phyloP scores from a whole-genome alignment of 1,140 invertebrate genomes.

The Babylonia areolata region DNA sequence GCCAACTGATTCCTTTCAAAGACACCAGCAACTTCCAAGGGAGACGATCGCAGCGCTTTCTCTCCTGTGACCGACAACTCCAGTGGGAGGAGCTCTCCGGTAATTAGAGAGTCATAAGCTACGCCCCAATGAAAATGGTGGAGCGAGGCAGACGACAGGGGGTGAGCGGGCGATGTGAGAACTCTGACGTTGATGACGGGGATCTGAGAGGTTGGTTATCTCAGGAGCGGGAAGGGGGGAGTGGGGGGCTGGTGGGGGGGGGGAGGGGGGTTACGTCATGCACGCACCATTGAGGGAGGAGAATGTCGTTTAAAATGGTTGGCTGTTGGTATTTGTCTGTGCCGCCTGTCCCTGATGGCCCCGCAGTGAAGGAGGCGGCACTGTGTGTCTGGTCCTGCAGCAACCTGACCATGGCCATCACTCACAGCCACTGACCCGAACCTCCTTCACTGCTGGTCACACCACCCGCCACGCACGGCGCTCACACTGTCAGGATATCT shows the following conservation, averaged over 20 bases:
- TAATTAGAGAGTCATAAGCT: slow-evolving; percentile 25
- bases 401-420: no score
- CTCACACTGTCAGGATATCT: no score
- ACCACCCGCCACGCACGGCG: no score
- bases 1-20: neutral
- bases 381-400: no score
- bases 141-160: neutral
- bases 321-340: no score
- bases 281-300: neutral
- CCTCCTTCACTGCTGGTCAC: no score
- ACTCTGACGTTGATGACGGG: neutral
- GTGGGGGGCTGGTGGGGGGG: neutral
- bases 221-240: no score
- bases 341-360: no score
- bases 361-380: no score
- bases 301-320: neutral
- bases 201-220: slow-evolving; percentile 10
- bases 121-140: slow-evolving; percentile 21
- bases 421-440: no score
- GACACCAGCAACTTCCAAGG: neutral
- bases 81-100: slow-evolving; percentile 13
- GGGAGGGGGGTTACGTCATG: neutral
- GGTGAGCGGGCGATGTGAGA: neutral
- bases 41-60: neutral
- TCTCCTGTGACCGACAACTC: neutral